phyloP scores from a whole-genome alignment of 2,888 invertebrate genomes.

The Pyrrhosoma nymphula region DNA sequence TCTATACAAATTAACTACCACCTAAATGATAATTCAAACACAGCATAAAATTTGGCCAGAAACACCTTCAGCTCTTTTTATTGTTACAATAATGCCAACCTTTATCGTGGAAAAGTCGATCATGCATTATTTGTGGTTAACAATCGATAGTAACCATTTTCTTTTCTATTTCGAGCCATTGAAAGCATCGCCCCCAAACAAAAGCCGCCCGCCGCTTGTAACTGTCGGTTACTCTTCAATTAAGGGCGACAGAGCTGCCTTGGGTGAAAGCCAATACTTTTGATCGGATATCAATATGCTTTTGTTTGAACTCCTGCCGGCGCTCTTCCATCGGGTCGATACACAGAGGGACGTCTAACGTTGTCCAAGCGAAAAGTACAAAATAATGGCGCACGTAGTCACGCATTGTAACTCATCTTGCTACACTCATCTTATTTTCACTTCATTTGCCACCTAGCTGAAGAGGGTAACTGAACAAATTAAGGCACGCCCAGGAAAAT shows the following conservation, averaged over 20 bases:
- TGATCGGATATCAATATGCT: background rate
- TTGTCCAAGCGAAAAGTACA: background rate
- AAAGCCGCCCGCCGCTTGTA: background rate
- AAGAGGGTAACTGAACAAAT: too few relatives aligned
- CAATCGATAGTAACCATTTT: background rate
- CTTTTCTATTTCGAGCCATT: background rate
- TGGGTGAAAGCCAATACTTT: background rate
- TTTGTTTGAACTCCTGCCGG: background rate
- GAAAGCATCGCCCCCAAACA: background rate
- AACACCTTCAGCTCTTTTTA: too few relatives aligned
- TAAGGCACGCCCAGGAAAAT: too few relatives aligned
- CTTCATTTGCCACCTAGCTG: too few relatives aligned
- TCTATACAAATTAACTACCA: too few relatives aligned
- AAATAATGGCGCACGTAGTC: background rate
- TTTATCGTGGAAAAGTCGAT: too few relatives aligned
- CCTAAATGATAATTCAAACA: too few relatives aligned
- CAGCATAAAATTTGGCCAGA: too few relatives aligned
- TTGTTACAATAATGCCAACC: too few relatives aligned
- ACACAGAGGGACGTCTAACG: background rate
- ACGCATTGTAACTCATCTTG: background rate
- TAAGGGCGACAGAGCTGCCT: background rate
- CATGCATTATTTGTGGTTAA: too few relatives aligned
- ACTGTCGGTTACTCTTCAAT: background rate
- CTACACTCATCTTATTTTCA: too few relatives aligned
- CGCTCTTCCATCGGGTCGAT: background rate